These are phyloP conservation scores for Amazona finschi DNA, from an alignment of 2,797 vertebrate species.

Conservation along the genomic window DNA sequence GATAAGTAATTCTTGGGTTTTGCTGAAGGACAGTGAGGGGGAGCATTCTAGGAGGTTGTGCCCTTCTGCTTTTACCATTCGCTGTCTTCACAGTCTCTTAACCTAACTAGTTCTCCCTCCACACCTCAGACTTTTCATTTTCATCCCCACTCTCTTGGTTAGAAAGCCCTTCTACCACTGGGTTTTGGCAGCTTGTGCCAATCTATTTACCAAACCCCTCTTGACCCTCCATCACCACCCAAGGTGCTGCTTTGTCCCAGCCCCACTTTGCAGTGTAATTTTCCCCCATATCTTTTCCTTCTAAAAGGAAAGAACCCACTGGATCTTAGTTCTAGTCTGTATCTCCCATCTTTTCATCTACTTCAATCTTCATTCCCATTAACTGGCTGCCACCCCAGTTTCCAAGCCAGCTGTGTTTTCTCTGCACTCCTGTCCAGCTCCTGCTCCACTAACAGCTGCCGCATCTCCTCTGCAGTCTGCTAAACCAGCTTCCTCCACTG, in stretches of 20 bases:
- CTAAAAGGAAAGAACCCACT: background rate
- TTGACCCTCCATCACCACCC: background rate
- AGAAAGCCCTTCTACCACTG: background rate
- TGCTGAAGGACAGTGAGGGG: background rate
- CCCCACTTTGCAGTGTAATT: background rate
- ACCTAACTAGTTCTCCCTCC: background rate
- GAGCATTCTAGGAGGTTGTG: background rate
- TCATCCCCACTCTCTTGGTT: background rate
- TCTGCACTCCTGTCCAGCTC: background rate
- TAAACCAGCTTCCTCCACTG: background rate
- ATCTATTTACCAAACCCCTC: background rate
- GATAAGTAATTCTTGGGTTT: background rate
- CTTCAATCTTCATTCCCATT: background rate
- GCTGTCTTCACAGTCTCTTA: background rate
- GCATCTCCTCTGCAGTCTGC: accelerated
- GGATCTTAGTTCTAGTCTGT: background rate
- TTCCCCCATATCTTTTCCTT: background rate
- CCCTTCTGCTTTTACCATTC: background rate
- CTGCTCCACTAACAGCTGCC: background rate
- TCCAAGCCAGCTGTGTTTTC: background rate
- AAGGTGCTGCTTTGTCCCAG: background rate
- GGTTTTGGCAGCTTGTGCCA: background rate
- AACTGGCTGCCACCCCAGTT: background rate
- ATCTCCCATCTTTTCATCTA: background rate
- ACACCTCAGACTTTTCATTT: background rate